A percentile compares a stretch with the other conserved stretches of the same genome.
Conservation (phyloP, 2,113 vertebrate genomes). For the Regulus satrapa region DNA sequence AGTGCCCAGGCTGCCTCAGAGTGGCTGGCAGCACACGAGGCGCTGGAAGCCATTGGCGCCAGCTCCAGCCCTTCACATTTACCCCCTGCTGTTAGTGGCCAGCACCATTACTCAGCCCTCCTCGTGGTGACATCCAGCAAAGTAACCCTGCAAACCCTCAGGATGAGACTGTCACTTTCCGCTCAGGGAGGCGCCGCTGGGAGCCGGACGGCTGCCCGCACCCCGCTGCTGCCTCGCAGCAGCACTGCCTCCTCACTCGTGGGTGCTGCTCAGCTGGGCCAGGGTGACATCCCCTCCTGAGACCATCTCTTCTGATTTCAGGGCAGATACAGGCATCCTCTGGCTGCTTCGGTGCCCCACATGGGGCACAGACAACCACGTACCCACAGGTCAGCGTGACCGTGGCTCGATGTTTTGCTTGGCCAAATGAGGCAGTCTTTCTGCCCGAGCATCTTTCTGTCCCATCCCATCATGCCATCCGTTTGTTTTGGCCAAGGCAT, state of each 20-base stretch:
- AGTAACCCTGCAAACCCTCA: background rate
- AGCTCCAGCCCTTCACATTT: background rate
- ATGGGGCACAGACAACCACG: rapidly evolving
- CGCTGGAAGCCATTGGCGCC: background rate
- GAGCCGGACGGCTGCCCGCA: rapidly evolving
- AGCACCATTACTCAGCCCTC: background rate
- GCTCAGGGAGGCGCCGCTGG: rapidly evolving
- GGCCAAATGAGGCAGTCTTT: background rate
- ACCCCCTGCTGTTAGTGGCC: background rate
- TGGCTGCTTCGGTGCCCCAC: background rate
- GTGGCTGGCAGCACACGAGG: background rate
- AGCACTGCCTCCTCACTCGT: background rate
- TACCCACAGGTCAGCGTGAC: background rate
- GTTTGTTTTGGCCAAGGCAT: background rate
- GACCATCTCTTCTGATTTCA: background rate
- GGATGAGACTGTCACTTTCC: background rate
- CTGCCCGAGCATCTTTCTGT: background rate
- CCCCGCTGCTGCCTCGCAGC: background rate
- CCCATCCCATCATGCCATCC: background rate
- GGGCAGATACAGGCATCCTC: background rate
- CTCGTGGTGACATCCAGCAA: background rate
- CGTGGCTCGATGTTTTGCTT: background rate
- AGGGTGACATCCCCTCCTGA: background rate
- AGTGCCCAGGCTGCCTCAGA: background rate
- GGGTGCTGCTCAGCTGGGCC: background rate